These are phyloP conservation scores for Hippolais icterina DNA, from an alignment of 2,113 vertebrate genomes.

Conservation along the genomic window DNA sequence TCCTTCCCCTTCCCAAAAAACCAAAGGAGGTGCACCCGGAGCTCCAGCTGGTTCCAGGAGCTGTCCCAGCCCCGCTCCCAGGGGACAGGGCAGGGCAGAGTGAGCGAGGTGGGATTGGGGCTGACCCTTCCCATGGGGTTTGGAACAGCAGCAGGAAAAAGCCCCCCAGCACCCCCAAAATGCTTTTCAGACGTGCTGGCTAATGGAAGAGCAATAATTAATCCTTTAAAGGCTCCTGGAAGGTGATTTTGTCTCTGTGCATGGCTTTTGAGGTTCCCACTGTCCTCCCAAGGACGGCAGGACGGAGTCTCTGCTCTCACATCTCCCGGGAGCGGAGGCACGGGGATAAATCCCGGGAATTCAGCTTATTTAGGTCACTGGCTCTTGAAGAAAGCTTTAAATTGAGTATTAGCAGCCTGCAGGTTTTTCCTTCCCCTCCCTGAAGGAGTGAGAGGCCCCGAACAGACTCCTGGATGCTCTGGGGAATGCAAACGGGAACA, in stretches of 20 bases:
- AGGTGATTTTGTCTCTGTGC: neutral
- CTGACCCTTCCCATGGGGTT: neutral
- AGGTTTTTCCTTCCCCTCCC: neutral
- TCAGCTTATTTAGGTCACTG: constrained; percentile 33
- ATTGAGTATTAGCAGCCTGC: neutral
- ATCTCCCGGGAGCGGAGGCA: neutral
- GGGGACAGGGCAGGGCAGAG: fast-evolving
- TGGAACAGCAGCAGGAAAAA: neutral
- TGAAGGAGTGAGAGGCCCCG: neutral
- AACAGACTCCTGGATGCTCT: neutral
- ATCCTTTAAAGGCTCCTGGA: neutral
- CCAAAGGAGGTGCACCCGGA: fast-evolving
- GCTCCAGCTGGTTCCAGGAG: fast-evolving
- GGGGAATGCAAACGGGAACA: neutral
- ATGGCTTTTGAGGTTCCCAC: neutral
- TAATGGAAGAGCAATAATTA: neutral
- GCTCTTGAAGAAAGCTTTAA: constrained; percentile 18
- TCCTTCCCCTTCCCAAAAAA: no score
- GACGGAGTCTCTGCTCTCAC: neutral
- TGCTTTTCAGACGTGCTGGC: neutral
- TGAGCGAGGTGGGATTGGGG: fast-evolving
- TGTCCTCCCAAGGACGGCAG: neutral
- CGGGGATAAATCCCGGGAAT: neutral
- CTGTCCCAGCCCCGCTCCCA: fast-evolving
- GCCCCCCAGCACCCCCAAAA: neutral